Conservation (phyloP, 2,113 vertebrate species). For the Dinomys branickii region DNA sequence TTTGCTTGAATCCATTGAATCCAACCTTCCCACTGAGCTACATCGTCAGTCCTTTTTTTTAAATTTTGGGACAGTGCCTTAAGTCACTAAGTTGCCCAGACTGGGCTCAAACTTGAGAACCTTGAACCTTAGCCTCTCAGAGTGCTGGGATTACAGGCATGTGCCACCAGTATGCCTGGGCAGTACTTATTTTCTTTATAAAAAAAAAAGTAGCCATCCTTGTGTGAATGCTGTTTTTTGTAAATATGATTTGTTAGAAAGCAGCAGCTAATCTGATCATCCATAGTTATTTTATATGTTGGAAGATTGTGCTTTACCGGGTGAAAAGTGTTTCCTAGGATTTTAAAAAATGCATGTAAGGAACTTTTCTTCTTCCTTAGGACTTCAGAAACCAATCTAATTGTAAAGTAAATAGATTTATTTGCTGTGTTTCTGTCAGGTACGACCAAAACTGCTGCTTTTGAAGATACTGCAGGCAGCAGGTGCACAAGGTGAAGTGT, state of each 20-base stretch:
- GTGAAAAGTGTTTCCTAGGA: not conserved
- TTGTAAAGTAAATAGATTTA: conserved; percentile 61
- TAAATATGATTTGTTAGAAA: conserved; percentile 31
- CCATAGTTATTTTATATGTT: not conserved
- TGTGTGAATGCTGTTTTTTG: not conserved
- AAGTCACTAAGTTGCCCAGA: not conserved
- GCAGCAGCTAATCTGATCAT: not conserved
- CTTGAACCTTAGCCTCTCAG: not conserved
- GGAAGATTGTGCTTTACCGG: not conserved
- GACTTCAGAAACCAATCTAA: conserved; percentile 38
- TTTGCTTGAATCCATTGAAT: not conserved
- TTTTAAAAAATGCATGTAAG: not conserved
- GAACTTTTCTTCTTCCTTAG: not conserved
- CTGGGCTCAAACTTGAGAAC: not conserved
- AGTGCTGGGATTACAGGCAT: not conserved
- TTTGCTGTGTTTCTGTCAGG: conserved; percentile 84
- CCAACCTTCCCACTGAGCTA: not conserved
- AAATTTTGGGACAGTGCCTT: not conserved
- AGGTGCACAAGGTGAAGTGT: conserved; percentile 94
- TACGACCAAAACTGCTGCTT: conserved; percentile 91
- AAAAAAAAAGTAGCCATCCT: not conserved
- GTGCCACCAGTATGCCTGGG: not conserved
- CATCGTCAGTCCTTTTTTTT: not conserved
- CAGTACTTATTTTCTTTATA: not conserved
- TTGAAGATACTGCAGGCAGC: conserved; percentile 94